Percentiles rank a stretch among this genome's conserved stretches.
Conservation (phyloP, 2,113 vertebrate species). For the Pangasianodon gigas region DNA sequence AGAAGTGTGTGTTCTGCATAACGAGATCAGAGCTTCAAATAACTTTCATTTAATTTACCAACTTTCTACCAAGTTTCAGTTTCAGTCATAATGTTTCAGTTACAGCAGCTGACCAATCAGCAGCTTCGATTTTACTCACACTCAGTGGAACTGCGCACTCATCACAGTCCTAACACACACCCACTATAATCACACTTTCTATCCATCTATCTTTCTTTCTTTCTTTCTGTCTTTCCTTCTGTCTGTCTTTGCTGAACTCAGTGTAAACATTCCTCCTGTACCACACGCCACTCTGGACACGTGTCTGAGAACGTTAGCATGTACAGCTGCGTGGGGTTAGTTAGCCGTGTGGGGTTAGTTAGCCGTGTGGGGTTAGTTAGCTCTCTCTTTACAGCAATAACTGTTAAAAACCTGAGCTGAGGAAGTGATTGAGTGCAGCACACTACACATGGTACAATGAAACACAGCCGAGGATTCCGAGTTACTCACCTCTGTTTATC, state of each 20-base stretch:
- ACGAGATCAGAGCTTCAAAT: too few species aligned
- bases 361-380: too few species aligned
- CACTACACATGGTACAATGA: background rate
- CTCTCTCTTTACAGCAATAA: too few species aligned
- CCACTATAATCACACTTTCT: background rate
- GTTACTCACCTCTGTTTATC: conserved; percentile 3
- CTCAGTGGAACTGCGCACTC: background rate
- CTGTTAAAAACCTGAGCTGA: background rate
- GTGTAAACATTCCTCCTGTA: background rate
- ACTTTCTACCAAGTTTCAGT: background rate
- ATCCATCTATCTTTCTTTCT: background rate
- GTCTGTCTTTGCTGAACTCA: background rate
- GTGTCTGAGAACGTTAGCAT: background rate
- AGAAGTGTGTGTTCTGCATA: background rate
- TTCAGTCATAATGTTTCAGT: background rate
- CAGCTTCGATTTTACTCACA: background rate
- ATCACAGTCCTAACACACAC: background rate
- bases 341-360: background rate
- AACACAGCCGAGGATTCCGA: background rate
- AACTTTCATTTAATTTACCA: background rate
- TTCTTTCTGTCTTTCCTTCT: background rate
- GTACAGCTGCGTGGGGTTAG: background rate
- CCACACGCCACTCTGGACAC: background rate
- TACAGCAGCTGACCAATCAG: background rate
- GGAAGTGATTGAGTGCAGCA: background rate